phyloP scores from a whole-genome alignment of 30 jellyfish, hydroid and myxozoan genomes.

The Morbakka virulenta region DNA sequence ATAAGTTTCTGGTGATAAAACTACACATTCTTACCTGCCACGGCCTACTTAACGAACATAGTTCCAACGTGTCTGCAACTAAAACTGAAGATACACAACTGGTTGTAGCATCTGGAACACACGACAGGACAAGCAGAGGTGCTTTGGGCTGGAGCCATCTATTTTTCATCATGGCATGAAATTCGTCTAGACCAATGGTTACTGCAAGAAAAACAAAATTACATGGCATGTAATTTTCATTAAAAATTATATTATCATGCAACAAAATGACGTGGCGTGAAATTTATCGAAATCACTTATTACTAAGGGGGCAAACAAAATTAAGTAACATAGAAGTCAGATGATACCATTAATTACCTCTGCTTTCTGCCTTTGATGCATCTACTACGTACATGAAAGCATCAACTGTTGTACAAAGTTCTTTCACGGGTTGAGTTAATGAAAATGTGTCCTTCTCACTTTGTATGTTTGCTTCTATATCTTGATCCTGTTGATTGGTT shows the following conservation, averaged over 20 bases:
- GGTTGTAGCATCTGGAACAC: slow-evolving; percentile 51
- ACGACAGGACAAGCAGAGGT: slow-evolving; percentile 85
- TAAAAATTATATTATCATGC: too few relatives aligned
- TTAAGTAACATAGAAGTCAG: not conserved
- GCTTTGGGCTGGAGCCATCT: slow-evolving; percentile 83
- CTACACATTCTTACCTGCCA: slow-evolving; percentile 96
- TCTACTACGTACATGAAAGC: slow-evolving; percentile 86
- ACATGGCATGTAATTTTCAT: too few relatives aligned
- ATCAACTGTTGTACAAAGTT: slow-evolving; percentile 86
- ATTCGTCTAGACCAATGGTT: slow-evolving; percentile 60
- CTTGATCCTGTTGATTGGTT: slow-evolving; percentile 43
- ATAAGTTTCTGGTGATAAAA: too few relatives aligned
- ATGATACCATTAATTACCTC: not conserved
- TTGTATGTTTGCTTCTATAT: slow-evolving; percentile 7
- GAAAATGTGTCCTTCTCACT: slow-evolving; percentile 17
- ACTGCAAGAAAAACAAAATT: slow-evolving; percentile 33
- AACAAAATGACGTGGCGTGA: too few relatives aligned
- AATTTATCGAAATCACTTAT: too few relatives aligned
- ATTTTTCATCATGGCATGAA: slow-evolving; percentile 71
- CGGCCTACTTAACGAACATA: slow-evolving; percentile 62
- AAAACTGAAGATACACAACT: slow-evolving; percentile 34
- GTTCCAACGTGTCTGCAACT: slow-evolving; percentile 69
- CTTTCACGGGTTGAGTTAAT: slow-evolving; percentile 83
- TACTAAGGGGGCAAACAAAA: too few relatives aligned
- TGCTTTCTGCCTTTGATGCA: slow-evolving; percentile 37